Evolutionary conservation across 2,888 invertebrate genomes (phyloP).

Genomic region (Tiliacea citrago): DNA sequence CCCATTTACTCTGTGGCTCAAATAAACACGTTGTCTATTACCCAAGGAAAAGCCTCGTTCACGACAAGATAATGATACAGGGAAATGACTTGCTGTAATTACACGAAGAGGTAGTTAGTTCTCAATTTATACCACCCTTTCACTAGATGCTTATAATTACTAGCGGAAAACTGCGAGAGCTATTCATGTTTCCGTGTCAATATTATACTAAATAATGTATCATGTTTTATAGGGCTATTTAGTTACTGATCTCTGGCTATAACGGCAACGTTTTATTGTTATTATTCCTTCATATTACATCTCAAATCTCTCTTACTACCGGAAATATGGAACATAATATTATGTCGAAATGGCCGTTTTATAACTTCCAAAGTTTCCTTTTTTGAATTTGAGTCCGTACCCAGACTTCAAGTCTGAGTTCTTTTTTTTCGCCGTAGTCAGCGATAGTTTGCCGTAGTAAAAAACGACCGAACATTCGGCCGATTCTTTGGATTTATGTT

Average conservation of each 20-base stretch:
- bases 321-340: constrained; percentile 5
- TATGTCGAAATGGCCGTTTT: background rate
- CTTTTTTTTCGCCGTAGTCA: too few relatives aligned
- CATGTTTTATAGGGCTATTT: background rate
- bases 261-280: background rate
- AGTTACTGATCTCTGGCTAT: background rate
- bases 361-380: too few relatives aligned
- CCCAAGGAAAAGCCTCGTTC: constrained; percentile 8
- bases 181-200: background rate
- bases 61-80: constrained; percentile 39
- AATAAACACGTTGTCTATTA: constrained; percentile 10
- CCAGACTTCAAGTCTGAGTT: too few relatives aligned
- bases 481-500: too few relatives aligned
- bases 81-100: constrained; percentile 48
- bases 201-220: background rate
- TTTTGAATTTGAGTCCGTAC: too few relatives aligned
- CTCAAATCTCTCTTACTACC: background rate
- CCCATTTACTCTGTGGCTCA: background rate
- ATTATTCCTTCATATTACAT: background rate
- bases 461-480: too few relatives aligned
- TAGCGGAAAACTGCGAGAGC: constrained; percentile 17
- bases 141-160: background rate
- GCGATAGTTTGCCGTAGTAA: too few relatives aligned
- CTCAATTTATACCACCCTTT: constrained; percentile 30
- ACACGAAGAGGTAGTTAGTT: constrained; percentile 20